These are phyloP conservation scores for Pantherophis guttatus DNA, from an alignment of 2,113 vertebrate genomes.

Conservation along the genomic window DNA sequence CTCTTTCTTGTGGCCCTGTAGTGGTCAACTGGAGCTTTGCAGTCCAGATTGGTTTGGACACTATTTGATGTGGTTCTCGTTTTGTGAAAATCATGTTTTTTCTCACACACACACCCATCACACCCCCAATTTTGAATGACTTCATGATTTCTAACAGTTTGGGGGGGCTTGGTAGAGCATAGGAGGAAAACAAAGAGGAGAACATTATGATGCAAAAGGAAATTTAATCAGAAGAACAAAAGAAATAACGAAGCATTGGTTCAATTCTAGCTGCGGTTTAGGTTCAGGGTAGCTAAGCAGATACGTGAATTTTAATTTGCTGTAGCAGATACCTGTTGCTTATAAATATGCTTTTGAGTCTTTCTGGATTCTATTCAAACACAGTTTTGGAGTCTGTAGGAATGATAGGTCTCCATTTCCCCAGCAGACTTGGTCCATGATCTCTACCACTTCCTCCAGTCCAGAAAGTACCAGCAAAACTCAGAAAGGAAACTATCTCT, in stretches of 20 bases:
- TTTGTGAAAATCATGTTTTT: background rate
- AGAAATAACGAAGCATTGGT: background rate
- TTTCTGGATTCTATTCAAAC: background rate
- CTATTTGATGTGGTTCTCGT: background rate
- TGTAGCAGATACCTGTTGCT: background rate
- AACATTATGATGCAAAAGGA: background rate
- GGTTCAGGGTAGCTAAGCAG: background rate
- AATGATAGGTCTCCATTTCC: background rate
- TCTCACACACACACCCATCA: too few relatives aligned
- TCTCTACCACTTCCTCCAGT: background rate
- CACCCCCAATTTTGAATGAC: background rate
- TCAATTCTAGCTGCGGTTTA: background rate
- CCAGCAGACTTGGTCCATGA: background rate
- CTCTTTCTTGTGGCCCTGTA: background rate
- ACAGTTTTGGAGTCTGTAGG: background rate
- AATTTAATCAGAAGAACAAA: slow-evolving; percentile 11
- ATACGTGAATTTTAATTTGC: background rate
- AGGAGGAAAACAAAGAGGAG: background rate
- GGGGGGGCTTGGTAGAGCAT: background rate
- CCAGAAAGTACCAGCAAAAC: background rate
- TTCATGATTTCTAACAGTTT: background rate
- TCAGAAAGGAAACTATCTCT: background rate
- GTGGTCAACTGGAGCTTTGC: background rate
- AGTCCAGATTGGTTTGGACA: background rate
- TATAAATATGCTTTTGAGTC: background rate